A percentile compares a stretch with the other conserved stretches of the same genome.
phyloP scores from a whole-genome alignment of 2,113 vertebrate species.

The Ochotona curzoniae region DNA sequence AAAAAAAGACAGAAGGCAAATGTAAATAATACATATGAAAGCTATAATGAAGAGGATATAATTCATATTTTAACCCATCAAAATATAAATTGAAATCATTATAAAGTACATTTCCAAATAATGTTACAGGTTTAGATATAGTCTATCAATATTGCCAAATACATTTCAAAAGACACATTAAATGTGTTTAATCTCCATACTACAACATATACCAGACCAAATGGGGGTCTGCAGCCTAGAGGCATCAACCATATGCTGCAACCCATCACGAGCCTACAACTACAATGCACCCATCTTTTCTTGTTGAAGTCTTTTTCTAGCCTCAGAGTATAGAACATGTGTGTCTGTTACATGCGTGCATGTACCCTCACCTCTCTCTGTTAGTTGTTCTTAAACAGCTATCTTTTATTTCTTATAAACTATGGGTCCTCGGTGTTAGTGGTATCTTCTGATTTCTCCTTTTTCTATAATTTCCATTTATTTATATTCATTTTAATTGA shows the following conservation, averaged over 20 bases:
- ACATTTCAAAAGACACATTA: background rate
- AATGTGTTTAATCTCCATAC: background rate
- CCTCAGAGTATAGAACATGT: background rate
- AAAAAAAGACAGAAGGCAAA: background rate
- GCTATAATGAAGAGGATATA: background rate
- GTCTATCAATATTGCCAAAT: background rate
- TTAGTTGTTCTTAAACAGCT: background rate
- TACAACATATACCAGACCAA: background rate
- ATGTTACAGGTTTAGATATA: background rate
- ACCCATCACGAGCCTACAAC: background rate
- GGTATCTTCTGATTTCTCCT: too few relatives aligned
- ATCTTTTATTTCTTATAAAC: background rate
- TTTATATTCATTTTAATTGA: too few relatives aligned
- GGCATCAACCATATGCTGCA: background rate
- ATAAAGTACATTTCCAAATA: background rate
- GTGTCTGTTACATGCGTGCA: background rate
- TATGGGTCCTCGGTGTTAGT: background rate
- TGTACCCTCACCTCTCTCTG: background rate
- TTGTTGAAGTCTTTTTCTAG: background rate
- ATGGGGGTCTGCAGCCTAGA: background rate
- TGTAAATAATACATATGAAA: slow-evolving; percentile 11
- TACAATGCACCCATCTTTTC: background rate
- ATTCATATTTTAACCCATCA: slow-evolving; percentile 1
- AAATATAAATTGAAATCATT: background rate
- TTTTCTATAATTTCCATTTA: too few relatives aligned